These are phyloP conservation scores for Blastobasis lacticolella DNA, from an alignment of 2,888 invertebrate species.

Conservation along the genomic window DNA sequence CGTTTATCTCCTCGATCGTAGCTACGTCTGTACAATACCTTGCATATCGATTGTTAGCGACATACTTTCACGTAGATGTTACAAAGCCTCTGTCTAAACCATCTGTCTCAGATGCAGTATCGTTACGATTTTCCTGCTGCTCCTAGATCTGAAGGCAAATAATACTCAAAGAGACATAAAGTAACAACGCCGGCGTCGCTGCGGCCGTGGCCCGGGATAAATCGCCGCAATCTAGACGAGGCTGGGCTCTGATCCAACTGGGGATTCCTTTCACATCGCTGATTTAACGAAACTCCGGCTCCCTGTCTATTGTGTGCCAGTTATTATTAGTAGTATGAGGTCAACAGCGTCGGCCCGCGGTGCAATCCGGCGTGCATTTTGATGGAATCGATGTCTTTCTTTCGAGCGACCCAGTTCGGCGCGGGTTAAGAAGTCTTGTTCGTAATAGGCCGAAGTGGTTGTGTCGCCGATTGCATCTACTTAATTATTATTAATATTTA, in stretches of 20 bases:
- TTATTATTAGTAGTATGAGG: constrained; percentile 44
- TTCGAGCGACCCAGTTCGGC: constrained; percentile 10
- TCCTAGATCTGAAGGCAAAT: no score
- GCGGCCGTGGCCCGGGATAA: constrained; percentile 38
- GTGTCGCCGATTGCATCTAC: no score
- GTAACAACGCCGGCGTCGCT: constrained; percentile 14
- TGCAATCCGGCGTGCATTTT: constrained; percentile 18
- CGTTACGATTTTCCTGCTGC: no score
- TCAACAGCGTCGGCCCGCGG: constrained; percentile 28
- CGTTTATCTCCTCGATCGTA: no score
- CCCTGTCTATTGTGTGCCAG: constrained; percentile 38
- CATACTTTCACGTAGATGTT: no score
- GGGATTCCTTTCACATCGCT: constrained; percentile 49
- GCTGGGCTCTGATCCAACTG: constrained; percentile 52
- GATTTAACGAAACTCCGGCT: constrained; percentile 45
- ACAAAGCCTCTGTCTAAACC: no score
- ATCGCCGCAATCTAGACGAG: constrained; percentile 48
- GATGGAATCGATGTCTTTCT: constrained; percentile 21
- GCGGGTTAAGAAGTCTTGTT: neutral
- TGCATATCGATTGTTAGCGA: no score
- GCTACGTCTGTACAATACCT: no score
- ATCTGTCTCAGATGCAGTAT: no score
- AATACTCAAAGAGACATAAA: neutral
- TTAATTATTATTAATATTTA: no score
- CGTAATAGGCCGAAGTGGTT: no score